Conservation (phyloP, 2,888 invertebrate species). For the Nudaria mundana region DNA sequence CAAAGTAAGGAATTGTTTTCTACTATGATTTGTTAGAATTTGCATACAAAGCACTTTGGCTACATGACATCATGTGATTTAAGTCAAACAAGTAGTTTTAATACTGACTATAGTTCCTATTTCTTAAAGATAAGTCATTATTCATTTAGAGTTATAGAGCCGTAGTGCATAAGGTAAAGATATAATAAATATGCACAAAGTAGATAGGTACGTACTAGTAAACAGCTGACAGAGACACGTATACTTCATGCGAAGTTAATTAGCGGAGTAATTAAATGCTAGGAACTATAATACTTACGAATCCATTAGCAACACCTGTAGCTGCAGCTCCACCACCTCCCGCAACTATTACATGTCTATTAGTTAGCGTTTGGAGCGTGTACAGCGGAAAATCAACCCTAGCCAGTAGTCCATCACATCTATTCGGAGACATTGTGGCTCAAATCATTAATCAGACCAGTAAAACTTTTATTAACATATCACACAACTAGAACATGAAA, state of each 20-base stretch:
- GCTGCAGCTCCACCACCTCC: conserved; percentile 98
- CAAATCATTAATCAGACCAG: conserved; percentile 51
- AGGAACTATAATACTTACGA: conserved; percentile 84
- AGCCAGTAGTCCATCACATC: conserved; percentile 88
- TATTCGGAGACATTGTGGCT: conserved; percentile 68
- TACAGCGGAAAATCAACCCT: conserved; percentile 97
- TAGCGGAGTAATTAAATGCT: conserved; percentile 14
- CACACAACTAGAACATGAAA: conserved; percentile 44
- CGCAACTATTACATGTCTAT: conserved; percentile 96
- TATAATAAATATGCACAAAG: too few relatives aligned
- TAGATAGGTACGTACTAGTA: conserved; percentile 19
- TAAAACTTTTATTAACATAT: conserved; percentile 31
- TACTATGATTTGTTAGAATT: too few relatives aligned
- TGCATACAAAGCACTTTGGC: too few relatives aligned
- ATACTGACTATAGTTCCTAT: too few relatives aligned
- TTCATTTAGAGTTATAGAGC: too few relatives aligned
- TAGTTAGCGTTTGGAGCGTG: conserved; percentile 93
- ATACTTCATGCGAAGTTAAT: conserved; percentile 22
- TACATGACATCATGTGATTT: too few relatives aligned
- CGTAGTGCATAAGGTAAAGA: too few relatives aligned
- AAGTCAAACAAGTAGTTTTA: too few relatives aligned
- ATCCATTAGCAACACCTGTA: conserved; percentile 98
- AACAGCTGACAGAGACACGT: conserved; percentile 60
- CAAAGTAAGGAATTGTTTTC: conserved; percentile 37
- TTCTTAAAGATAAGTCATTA: too few relatives aligned